These are phyloP conservation scores for Probaryconus sp. DNA, from an alignment of 1,140 invertebrate species.

Conservation along the genomic window DNA sequence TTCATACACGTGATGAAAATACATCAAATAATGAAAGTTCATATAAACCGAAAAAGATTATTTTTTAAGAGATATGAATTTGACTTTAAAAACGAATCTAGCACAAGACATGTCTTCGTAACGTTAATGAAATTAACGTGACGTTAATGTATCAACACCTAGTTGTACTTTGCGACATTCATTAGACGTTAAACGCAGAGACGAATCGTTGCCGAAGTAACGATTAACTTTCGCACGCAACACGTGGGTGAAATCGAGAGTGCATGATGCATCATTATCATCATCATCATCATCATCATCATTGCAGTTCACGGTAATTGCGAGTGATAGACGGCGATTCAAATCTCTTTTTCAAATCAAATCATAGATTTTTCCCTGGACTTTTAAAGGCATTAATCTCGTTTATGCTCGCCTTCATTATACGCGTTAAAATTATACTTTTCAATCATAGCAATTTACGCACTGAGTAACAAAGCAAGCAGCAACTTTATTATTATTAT, in stretches of 20 bases:
- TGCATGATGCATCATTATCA: constrained; percentile 31
- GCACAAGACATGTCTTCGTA: not conserved
- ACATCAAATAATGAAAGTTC: too few species aligned
- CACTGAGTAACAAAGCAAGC: too few species aligned
- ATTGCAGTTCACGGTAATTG: too few species aligned
- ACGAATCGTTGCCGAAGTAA: constrained; percentile 1
- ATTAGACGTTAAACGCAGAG: constrained; percentile 13
- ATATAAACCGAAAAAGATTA: not conserved
- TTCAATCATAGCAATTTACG: too few species aligned
- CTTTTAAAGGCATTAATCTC: too few species aligned
- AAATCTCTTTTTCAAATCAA: constrained; percentile 13
- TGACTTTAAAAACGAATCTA: not conserved
- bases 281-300: not conserved
- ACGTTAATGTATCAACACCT: not conserved
- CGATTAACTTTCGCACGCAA: constrained; percentile 58
- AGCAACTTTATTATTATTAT: too few species aligned
- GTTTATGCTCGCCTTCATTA: too few species aligned
- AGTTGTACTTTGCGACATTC: not conserved
- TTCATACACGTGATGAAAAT: too few species aligned
- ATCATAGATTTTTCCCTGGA: constrained; percentile 3
- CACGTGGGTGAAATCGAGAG: constrained; percentile 59
- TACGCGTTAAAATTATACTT: too few species aligned
- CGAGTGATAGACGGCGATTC: constrained; percentile 1
- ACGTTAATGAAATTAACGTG: not conserved
- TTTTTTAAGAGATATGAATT: not conserved